phyloP scores from a whole-genome alignment of 2,888 invertebrate species.

The Abrostola triplasia region DNA sequence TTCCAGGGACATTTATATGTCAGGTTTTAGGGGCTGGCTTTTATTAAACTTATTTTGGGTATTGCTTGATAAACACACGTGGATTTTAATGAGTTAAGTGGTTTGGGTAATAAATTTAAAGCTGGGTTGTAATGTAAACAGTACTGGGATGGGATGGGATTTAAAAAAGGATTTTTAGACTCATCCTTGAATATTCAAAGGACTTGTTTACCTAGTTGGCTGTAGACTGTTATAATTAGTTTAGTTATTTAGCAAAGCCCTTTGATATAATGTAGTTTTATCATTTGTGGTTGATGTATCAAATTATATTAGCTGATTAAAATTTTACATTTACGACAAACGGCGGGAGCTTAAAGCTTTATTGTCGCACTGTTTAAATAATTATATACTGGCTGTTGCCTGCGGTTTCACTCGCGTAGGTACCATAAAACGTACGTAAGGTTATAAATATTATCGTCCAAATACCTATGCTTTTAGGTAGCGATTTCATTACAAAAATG shows the following conservation, averaged over 20 bases:
- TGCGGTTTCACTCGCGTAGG: too few species aligned
- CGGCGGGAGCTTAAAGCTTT: too few species aligned
- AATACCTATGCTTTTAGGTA: too few species aligned
- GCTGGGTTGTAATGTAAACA: slow-evolving; percentile 14
- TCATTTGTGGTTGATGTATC: too few species aligned
- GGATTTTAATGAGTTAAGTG: slow-evolving; percentile 51
- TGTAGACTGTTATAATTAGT: neutral
- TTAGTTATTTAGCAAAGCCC: neutral
- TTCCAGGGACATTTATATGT: slow-evolving; percentile 50
- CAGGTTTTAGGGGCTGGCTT: slow-evolving; percentile 49
- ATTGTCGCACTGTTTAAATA: too few species aligned
- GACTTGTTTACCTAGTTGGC: neutral
- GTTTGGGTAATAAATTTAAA: slow-evolving; percentile 34
- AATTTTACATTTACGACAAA: too few species aligned
- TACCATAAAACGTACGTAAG: too few species aligned
- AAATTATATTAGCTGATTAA: too few species aligned
- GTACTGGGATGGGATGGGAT: slow-evolving; percentile 22
- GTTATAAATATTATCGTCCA: too few species aligned
- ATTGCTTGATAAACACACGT: slow-evolving; percentile 50
- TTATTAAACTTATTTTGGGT: slow-evolving; percentile 58
- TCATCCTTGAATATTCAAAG: slow-evolving; percentile 20
- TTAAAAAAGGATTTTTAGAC: slow-evolving; percentile 28
- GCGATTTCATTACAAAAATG: too few species aligned
- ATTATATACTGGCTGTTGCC: too few species aligned
- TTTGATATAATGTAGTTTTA: too few species aligned